Base-by-base conservation (phyloP, 2,113 vertebrate genomes). In the Mungos mungo region DNA sequence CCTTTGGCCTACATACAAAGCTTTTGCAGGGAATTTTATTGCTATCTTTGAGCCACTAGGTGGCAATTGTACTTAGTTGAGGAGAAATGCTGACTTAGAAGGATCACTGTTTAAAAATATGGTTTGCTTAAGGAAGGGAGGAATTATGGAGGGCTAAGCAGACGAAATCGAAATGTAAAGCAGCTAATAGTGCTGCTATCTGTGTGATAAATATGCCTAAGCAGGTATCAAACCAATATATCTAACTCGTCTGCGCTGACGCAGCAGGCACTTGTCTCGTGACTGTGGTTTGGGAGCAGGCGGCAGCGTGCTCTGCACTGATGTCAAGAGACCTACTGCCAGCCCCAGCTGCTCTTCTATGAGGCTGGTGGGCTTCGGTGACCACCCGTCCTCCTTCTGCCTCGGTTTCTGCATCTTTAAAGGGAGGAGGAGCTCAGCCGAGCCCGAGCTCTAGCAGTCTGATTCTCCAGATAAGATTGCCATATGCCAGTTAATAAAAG, bases 1-100 rank as follows among this genome's bases (percentile, higher is more conserved):
- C 66, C 63, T 60, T 50, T 71, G 85, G n/a, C 86, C 77, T 92
- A 94, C 15, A 86, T 93, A 74, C 21, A 66, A 88, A 96, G 47
- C 19, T 57, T 91, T 71, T 96, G 41, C 27, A 29, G 71, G 52
- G 91, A 95, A 87, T 72, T 76, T 54, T 68, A 93, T 69, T 86
- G 86, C 88, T 85, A 57, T 76, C 76, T 69, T 87, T 50, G 31
- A 88, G 81, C 71, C 96, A 54, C 94, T 96, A 98, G 92, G 88
- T 96, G 92, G 84, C 45, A 8, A 81, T 7, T 95, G 57, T 84
- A 90, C 65, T 93, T 90, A 93, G 76, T 95, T 96, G 85, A 95
- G 83, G 57, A 96, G 12, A 50, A 95, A 96, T 63, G 69, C 54
- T 93, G 68, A 69, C 72, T 95, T 85, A 38, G 79, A 87, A 90